These are phyloP conservation scores for Notiomystis cincta DNA, from an alignment of 2,113 vertebrate genomes.

Conservation along the genomic window DNA sequence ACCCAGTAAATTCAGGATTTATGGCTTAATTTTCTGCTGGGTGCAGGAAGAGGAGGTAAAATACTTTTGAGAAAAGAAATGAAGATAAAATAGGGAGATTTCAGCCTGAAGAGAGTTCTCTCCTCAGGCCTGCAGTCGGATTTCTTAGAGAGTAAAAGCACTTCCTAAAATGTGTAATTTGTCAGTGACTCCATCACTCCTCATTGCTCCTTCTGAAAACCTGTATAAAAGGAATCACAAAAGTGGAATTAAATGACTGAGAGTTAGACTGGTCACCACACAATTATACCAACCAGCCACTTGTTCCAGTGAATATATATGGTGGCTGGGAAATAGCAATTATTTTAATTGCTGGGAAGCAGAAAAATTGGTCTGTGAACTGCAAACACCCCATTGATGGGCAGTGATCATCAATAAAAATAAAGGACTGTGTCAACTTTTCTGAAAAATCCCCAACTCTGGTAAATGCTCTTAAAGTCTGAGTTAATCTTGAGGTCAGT, in stretches of 20 bases:
- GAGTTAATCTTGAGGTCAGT: too few relatives aligned
- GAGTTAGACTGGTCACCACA: neutral
- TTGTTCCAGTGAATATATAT: neutral
- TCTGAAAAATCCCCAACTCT: neutral
- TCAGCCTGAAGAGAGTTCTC: neutral
- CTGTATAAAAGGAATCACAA: neutral
- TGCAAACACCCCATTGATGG: neutral
- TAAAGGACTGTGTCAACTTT: neutral
- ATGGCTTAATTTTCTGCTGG: conserved; percentile 9
- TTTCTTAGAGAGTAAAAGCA: neutral
- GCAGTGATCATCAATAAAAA: neutral
- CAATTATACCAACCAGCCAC: neutral
- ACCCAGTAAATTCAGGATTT: neutral
- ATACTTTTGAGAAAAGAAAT: neutral
- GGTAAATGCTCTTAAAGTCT: neutral
- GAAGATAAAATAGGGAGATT: neutral
- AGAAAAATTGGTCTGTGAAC: neutral
- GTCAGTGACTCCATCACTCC: neutral
- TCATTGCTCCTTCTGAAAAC: neutral
- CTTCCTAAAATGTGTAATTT: neutral
- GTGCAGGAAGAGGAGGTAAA: neutral
- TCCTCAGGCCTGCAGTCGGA: neutral
- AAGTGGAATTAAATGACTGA: neutral
- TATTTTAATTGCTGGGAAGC: neutral
- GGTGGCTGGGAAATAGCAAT: neutral